phyloP scores from a whole-genome alignment of 2,113 vertebrate genomes.

The Spheniscus mendiculus region DNA sequence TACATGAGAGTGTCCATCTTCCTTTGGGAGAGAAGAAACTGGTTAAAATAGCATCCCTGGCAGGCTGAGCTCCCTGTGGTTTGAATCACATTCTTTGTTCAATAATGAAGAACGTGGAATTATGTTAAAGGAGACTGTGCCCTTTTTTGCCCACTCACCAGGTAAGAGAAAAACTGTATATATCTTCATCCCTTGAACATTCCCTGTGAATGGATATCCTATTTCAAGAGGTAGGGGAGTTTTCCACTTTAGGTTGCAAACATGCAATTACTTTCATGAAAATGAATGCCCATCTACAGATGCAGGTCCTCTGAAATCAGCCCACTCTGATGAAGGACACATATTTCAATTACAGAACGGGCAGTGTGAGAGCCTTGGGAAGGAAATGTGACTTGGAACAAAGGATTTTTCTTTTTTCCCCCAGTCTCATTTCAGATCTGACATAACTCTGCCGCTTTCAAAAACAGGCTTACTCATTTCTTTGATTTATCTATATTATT shows the following conservation, averaged over 20 bases:
- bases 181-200: not conserved
- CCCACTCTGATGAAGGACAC: not conserved
- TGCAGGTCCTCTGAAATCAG: not conserved
- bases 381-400: not conserved
- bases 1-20: not conserved
- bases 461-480: not conserved
- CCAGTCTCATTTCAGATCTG: not conserved
- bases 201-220: not conserved
- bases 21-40: not conserved
- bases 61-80: not conserved
- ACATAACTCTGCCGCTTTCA: not conserved
- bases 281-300: not conserved
- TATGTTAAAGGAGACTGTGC: not conserved
- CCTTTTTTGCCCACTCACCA: not conserved
- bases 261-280: not conserved
- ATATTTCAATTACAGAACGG: not conserved
- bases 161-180: not conserved
- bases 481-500: constrained; percentile 22
- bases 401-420: not conserved
- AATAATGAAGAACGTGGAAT: not conserved
- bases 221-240: not conserved
- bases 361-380: not conserved
- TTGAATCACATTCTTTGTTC: not conserved
- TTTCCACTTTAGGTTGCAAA: not conserved
- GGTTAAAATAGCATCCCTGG: not conserved